Conservation (phyloP, 1,140 invertebrate genomes). For the Bradynema listronoti region DNA sequence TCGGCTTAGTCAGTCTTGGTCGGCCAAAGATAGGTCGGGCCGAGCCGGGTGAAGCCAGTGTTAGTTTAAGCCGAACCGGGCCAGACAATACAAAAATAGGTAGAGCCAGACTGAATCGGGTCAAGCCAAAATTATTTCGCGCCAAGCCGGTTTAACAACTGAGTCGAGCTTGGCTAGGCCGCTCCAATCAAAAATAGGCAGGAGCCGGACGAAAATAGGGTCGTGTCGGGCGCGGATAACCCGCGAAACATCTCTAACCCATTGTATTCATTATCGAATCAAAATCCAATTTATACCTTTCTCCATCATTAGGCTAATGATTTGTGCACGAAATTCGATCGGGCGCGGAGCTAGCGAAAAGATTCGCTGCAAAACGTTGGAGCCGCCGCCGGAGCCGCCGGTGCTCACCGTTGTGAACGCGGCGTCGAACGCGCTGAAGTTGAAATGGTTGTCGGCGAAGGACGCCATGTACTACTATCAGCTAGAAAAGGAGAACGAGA, state of each 20-base stretch:
- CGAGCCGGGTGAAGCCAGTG: too few relatives aligned
- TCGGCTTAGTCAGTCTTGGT: too few relatives aligned
- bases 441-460: constrained; percentile 39
- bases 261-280: too few relatives aligned
- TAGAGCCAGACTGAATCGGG: too few relatives aligned
- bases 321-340: constrained; percentile 37
- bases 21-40: too few relatives aligned
- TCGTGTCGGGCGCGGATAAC: not conserved
- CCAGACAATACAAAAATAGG: too few relatives aligned
- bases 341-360: constrained; percentile 26
- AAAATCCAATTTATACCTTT: not conserved
- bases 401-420: constrained; percentile 25
- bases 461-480: constrained; percentile 36
- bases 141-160: too few relatives aligned
- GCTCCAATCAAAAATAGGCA: too few relatives aligned
- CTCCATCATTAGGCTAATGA: constrained; percentile 28
- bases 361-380: constrained; percentile 19
- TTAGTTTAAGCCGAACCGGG: too few relatives aligned
- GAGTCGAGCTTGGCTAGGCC: too few relatives aligned
- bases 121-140: too few relatives aligned
- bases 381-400: constrained; percentile 43
- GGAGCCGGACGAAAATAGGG: too few relatives aligned
- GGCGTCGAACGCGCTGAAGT: constrained; percentile 39
- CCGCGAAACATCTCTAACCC: not conserved
- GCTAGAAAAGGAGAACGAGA: constrained; percentile 50